Base-by-base conservation (phyloP, 2,113 vertebrate species). In the Pygoscelis antarcticus region DNA sequence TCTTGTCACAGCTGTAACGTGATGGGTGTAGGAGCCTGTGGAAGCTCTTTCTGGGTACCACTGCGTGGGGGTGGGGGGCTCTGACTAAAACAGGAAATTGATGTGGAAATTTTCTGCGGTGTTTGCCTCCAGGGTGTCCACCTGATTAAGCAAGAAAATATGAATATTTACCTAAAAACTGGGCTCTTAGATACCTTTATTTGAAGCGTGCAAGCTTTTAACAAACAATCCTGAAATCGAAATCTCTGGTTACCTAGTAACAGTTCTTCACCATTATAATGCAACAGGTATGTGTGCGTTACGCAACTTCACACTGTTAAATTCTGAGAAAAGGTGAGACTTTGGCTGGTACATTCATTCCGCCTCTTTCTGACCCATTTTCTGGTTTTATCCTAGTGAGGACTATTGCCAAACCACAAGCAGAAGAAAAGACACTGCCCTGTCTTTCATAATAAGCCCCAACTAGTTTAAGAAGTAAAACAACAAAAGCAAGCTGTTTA, bases 321-420 rank as follows among this genome's bases (percentile, higher is more conserved):
- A 74, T 96, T 97, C 96, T 94, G 82, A 91, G 92, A 80, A 91
- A 89, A 96, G 96, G 95, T 95, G 95, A 97, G 89, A 85, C 87
- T 95, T 97, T 88, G 81, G 68, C 96, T 96, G 29, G 30, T 81
- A 57, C 61, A n/a, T 75, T 82, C 75, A 79, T 95, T 90, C 95
- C 4, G 0, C 76, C 78, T 96, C 81, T 96, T 94, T 89, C 86
- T 95, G 86, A 94, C 90, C 83, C 78, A 68, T 97, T 97, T 97
- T 95, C 77, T 83, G 20, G 61, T 93, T 96, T 91, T 96, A 77
- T 85, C 75, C 90, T 82, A 47, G 27, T 69, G 83, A 81, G 38
- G 52, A 54, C 42, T 42, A 6, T 49, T 93, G 94, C 95, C 94
- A 97, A 93, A 86, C 89, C 85, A 55, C 90, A 94, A 60, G 77